Conservation (phyloP, 2,113 vertebrate species). For the Zosterops lateralis region DNA sequence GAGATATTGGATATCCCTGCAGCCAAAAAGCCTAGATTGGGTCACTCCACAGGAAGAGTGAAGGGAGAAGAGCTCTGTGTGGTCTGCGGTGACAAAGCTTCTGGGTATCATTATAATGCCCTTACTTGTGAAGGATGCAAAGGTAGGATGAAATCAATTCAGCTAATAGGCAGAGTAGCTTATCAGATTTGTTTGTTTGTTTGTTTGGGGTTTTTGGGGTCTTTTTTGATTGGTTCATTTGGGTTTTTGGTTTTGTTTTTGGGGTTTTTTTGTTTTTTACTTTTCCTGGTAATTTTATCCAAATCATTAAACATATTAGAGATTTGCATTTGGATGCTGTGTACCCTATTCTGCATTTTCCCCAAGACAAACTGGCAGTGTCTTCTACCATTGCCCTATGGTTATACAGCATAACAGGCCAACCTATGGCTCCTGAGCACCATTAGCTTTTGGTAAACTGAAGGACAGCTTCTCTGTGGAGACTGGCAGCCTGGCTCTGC, state of each 20-base stretch:
- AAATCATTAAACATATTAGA: neutral
- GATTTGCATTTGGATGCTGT: neutral
- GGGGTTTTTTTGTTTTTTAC: neutral
- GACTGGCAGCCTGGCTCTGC: neutral
- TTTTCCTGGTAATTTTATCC: neutral
- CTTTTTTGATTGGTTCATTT: neutral
- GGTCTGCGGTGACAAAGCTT: constrained; percentile 96
- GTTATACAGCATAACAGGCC: neutral
- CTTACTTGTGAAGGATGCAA: constrained; percentile 98
- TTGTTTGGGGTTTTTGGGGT: too few species aligned
- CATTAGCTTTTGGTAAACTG: neutral
- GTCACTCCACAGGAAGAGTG: constrained; percentile 76
- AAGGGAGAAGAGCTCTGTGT: constrained; percentile 97
- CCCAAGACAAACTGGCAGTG: neutral
- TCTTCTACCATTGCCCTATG: neutral
- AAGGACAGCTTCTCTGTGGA: neutral
- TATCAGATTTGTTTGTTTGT: neutral
- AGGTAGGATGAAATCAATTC: constrained; percentile 77
- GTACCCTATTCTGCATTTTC: neutral
- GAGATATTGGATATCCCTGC: constrained; percentile 78
- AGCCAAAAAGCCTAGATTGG: constrained; percentile 82
- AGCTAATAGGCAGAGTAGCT: neutral
- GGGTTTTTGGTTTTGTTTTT: neutral
- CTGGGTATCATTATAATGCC: constrained; percentile 97
- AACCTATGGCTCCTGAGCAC: fast-evolving